Evolutionary conservation across 2,113 vertebrate species (phyloP).

Genomic region (Eudyptes chrysolophus): DNA sequence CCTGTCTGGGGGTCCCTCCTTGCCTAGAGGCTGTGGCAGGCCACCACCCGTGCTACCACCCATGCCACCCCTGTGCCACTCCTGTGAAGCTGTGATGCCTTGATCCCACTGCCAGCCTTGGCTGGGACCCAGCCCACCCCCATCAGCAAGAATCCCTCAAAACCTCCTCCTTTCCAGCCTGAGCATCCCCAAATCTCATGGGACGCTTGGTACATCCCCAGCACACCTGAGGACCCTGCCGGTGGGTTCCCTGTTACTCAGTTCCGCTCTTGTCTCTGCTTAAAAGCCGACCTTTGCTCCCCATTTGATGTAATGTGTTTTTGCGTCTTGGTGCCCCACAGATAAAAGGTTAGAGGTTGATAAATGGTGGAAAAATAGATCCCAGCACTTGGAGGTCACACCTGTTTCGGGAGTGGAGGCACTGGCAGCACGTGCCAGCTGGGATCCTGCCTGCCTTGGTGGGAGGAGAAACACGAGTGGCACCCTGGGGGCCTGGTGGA

Average conservation of each 20-base stretch:
- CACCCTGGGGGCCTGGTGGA: accelerated
- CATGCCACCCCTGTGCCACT: not conserved
- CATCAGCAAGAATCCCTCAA: not conserved
- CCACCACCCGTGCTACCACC: not conserved
- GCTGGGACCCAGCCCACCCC: not conserved
- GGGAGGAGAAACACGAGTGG: not conserved
- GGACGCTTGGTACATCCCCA: not conserved
- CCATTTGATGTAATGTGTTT: not conserved
- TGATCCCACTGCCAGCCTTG: not conserved
- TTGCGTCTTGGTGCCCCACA: not conserved
- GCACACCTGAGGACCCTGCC: accelerated
- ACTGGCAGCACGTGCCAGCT: accelerated
- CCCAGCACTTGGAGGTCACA: conserved; percentile 20
- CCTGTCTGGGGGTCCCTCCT: not conserved
- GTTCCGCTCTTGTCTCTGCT: not conserved
- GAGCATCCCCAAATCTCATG: not conserved
- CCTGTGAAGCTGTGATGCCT: not conserved
- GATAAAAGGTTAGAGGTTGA: conserved; percentile 64
- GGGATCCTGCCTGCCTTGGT: conserved; percentile 24
- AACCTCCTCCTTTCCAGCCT: not conserved
- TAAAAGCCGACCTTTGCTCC: conserved; percentile 53
- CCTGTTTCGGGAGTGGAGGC: conserved; percentile 47
- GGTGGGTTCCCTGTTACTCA: not conserved
- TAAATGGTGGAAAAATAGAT: conserved; percentile 31
- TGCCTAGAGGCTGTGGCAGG: not conserved